Base-by-base conservation (phyloP, 2,113 vertebrate species). In the Bostrychus sinensis region DNA sequence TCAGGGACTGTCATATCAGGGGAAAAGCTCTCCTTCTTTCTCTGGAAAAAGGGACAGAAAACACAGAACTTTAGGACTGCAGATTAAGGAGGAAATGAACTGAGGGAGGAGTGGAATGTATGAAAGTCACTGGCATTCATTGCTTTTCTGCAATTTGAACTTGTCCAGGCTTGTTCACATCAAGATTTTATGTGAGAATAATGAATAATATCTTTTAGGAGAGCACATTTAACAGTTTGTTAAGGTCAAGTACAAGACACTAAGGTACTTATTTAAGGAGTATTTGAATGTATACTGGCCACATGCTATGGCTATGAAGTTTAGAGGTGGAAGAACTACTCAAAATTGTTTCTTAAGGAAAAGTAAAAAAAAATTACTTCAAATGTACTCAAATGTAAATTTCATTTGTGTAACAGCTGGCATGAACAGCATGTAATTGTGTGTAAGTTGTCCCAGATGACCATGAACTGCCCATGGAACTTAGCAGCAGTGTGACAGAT, bases 1-100 rank as follows among this genome's bases (percentile, higher is more conserved):
- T 80, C 77, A 1, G 37, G 7, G n/a, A 66, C 66, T 0, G 30
- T 6, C 1, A 77, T 22, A 5, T 88, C 83, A 0, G 63, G 11
- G 1, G 43, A 9, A 56, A 91, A 57, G 32, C 28, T 70, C 59
- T 92, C 91, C 46, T 25, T 83, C 39, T 89, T 70, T 60, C 59
- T 86, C 92, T 93, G 75, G 34, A 62, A 53, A 51, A 20, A 23
- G 4, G 8, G 7, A 56, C 3, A 56, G n/a, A 62, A 46, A 54
- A 28, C 1, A 32, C 37, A 56, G 9, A 32, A 2, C 32, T 13
- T 19, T 4, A 12, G 56, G 48, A 59, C 17, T 28, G 13, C 10
- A 20, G 0, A 14, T 13, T 19, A 1, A 23, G 41, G n/a, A 28
- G 19, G 25, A 32, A 46, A 56, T 38, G 11, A 19, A 62, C 57